Evolutionary conservation across 1,140 invertebrate species (phyloP), one percentile per base, ranked within the genome.

Genomic region (Maniola jurtina): DNA sequence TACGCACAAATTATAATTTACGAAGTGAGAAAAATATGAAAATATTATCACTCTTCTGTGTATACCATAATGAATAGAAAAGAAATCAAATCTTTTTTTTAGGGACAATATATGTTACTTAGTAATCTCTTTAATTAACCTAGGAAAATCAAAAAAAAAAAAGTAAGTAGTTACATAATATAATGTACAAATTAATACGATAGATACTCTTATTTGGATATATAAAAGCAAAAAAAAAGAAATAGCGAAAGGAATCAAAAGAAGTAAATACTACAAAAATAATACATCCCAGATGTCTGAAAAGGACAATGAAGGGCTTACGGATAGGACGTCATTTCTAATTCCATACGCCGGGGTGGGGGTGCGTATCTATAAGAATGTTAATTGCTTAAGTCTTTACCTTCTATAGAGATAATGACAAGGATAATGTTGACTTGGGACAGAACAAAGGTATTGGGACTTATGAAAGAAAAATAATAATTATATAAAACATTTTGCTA

Each of bases 381-480:
- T 88, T 88, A 86, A 88, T 86, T 88, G 79, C 80, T 61, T 64
- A 84, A 79, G 74, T 80, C 71, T 72, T 84, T 83, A 77, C 66
- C 61, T 72, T 48, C 68, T 69, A 68, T 70, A 72, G 38, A 42
- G 64, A 69, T 64, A 64, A 64, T 56, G 61, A 34, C 45, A 40
- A 60, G 47, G 48, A 60, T 66, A 54, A 54, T 42, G 36, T 45
- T 40, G 35, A 47, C 38, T 40, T 58, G 45, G 47, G 13, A 42
- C 16, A 34, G 34, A 14, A 61, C 45, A 61, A 48, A 38, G 25
- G 34, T 42, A 36, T 10, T 35, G 13, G 14, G 13, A 38, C 5
- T 15, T 40, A 38, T 40, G 10, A 6, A 56, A 56, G 13, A 35
- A 59, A 40, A 35, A 35, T n/a, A 4, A 35, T n/a, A 36, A 55